Evolutionary conservation across 2,888 invertebrate genomes (phyloP), one percentile per base, ranked within the genome.

Genomic region (Exocentrus adspersus): DNA sequence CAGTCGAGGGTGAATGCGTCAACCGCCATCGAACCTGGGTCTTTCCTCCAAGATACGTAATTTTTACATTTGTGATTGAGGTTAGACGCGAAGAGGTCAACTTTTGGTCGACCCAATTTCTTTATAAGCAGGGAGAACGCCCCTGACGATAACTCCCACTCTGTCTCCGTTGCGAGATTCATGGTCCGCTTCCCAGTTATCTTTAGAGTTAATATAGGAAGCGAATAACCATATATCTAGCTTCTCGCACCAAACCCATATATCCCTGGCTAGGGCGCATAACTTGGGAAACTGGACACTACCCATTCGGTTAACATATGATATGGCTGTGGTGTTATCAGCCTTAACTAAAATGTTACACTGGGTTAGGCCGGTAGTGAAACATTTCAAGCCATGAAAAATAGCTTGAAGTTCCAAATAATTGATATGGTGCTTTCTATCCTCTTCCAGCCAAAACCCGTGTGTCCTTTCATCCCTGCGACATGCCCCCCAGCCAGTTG

Each of bases 1-100:
- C 70, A 60, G 52, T 42, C 24, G 45, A 56, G 64, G 9, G 72
- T 77, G 60, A 77, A 77, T 0, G 77, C 76, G 43, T 76, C 75
- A 1, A 77, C 60, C 1, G 67, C 67, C 4, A 51, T n/a, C 0
- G 71, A 64, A 2, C 69, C 62, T 14, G 76, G 75, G 54, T 76
- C 73, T 45, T 54, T 41, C 12, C 60, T 32, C 72, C 77, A 77
- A 1, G 76, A 78, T 10, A 75, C 45, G 62, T 68, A 77, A 19
- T 53, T 65, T 20, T 56, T 5, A 45, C 75, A 77, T 65, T 77
- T 77, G 17, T 28, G 43, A 57, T 68, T 68, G n/a, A 53, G 3
- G 20, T 61, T 32, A 10, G 30, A 48, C 6, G 65, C 68, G 62
- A 68, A 68, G 10, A 68, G 48, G 37, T 68, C 68, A 21, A 68